Evolutionary conservation across 1,140 invertebrate species (phyloP), one percentile per base, ranked within the genome.

Genomic region (Lucilia cuprina): DNA sequence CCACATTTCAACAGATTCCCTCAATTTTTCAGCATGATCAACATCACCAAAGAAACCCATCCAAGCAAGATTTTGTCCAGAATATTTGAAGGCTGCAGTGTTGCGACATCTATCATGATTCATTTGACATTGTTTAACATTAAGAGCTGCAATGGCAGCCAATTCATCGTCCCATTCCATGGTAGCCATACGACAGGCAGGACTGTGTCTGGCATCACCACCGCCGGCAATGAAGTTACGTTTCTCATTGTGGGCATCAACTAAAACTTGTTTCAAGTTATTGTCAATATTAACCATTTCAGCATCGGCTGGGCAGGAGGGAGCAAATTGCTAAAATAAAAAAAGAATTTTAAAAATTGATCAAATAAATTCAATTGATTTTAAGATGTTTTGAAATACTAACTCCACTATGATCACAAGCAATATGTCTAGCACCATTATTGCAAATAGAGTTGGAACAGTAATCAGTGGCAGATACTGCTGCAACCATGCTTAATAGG

Each of bases 51-150:
- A 86, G 49, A 49, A 89, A 77, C 86, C 82, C 50, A 88, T 85
- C 87, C 87, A 87, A 19, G 89, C 89, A 47, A 90, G 84, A 80
- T 90, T 89, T 85, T 90, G 89, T 5, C 89, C 89, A 47, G 88
- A 85, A 86, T 86, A 88, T 34, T 86, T 84, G 82, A 88, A 90
- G 14, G 75, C 80, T 5, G 86, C 85, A 9, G 89, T 90, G 35
- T 89, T 90, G 84, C 82, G 89, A 83, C 89, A 90, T 0, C 77
- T 84, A 8, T 90, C 89, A 84, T 90, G 89, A 0, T 55, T 21
- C 86, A 90, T 88, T 75, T 84, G 8, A 19, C 89, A 90, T 82
- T 86, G 87, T 35, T 74, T 85, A 0, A 89, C 88, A 78, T 90
- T 90, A 3, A 90, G 77, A 10, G 84, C 83, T 14, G 89, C 89